Base-by-base conservation (phyloP, 1,140 invertebrate genomes). In the Habropoda laboriosa region DNA sequence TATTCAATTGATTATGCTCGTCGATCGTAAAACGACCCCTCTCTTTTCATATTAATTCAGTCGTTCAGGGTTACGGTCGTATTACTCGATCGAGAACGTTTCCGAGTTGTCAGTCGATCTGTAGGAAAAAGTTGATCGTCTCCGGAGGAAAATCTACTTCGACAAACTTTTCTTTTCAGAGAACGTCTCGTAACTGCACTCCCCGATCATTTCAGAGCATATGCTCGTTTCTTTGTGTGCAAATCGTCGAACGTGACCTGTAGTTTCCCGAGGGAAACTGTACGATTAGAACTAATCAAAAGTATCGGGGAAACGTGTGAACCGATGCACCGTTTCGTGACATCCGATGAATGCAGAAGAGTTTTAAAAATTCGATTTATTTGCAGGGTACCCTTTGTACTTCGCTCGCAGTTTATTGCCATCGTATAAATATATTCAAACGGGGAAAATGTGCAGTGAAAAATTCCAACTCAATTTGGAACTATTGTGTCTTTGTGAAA, bases 41-140 rank as follows among this genome's bases (percentile, higher is more conserved):
- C 24, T 47, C 40, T 21, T 63, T 45, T 66, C 38, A 21, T 66
- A 66, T 66, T 66, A 66, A 66, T 66, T 66, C 63, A 30, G n/a
- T 64, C 63, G 63, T 45, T 64, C n/a, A 21, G 63, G 27, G 30
- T 66, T 66, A 45, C 27, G 18, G 45, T 64, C 40, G 63, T 42
- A 30, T 45, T 45, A 45, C 40, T 42, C 16, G n/a, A 45, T 64
- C 27, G 13, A n/a, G n/a, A 30, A 42, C 16, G 18, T 64, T 42
- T 64, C n/a, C 40, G n/a, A 64, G 10, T 45, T 64, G 24, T 8
- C 40, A 40, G 30, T 45, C 24, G 61, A 42, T 8, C 3, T 1
- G 40, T 16, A 5, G 3, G 27, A 42, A 18, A 63, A 45, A 64
- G 42, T 64, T 30, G 21, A 45, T 21, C 27, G n/a, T 7, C 40